Percentiles rank a stretch among this genome's conserved stretches.
These are phyloP conservation scores for Hypotaenidia philippensis DNA, from an alignment of 2,797 vertebrate species.

Conservation along the genomic window DNA sequence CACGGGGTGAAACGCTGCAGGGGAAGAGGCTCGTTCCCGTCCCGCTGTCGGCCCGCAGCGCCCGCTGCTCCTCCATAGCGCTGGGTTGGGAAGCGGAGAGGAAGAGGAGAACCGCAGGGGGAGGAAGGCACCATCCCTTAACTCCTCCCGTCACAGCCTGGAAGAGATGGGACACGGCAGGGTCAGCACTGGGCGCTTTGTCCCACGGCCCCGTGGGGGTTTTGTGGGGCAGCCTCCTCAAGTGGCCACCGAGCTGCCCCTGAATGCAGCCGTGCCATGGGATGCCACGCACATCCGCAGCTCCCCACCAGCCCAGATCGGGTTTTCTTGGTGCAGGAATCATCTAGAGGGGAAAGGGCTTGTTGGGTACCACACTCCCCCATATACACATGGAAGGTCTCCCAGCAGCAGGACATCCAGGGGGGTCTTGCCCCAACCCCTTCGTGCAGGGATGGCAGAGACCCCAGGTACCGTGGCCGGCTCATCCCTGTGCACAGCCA, in stretches of 20 bases:
- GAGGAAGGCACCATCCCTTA: conserved; percentile 79
- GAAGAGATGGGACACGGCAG: conserved; percentile 57
- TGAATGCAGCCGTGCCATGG: accelerated
- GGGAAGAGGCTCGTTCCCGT: not conserved
- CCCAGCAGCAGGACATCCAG: not conserved
- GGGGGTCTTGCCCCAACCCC: accelerated
- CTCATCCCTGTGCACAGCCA: accelerated
- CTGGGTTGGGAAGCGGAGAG: conserved; percentile 33
- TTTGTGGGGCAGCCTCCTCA: not conserved
- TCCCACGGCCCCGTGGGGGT: accelerated
- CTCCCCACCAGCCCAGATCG: accelerated
- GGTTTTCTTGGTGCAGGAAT: not conserved
- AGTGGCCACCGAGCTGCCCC: accelerated
- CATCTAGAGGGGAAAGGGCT: not conserved
- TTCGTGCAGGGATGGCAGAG: not conserved
- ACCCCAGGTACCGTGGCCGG: accelerated
- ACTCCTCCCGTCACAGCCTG: conserved; percentile 89
- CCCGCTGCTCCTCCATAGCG: not conserved
- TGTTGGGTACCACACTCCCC: not conserved
- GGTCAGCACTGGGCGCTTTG: not conserved
- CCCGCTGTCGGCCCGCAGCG: not conserved
- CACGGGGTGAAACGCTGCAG: not conserved
- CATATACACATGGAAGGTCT: accelerated
- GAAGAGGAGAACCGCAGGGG: conserved; percentile 67
- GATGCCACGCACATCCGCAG: accelerated